These are phyloP conservation scores for Syngnathus scovelli DNA, from an alignment of 2,113 vertebrate genomes.

Conservation along the genomic window DNA sequence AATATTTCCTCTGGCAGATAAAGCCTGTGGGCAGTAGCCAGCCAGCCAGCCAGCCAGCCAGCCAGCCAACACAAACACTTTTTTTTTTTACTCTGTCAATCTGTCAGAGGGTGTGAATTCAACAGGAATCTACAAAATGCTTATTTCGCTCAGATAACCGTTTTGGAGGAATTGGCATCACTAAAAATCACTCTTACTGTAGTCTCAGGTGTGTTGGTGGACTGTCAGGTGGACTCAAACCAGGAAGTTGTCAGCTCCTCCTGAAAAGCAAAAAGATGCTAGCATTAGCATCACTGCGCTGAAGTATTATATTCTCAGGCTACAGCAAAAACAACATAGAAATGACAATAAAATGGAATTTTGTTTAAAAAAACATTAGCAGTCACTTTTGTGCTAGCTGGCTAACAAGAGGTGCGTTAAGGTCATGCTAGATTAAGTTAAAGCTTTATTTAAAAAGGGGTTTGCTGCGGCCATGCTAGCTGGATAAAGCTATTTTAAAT, in stretches of 20 bases:
- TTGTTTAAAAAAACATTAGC: neutral
- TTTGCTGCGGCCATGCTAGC: no score
- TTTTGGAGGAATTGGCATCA: no score
- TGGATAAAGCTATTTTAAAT: neutral
- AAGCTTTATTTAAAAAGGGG: no score
- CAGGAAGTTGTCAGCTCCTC: conserved; percentile 4
- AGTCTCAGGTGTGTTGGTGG: neutral
- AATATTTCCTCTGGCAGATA: conserved; percentile 56
- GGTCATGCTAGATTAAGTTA: neutral
- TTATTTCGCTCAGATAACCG: conserved; percentile 12
- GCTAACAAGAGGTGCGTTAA: neutral
- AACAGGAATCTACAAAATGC: conserved; percentile 14
- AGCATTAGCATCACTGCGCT: no score
- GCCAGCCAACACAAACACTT: conserved; percentile 49
- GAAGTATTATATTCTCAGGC: neutral
- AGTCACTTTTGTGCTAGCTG: neutral
- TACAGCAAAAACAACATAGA: neutral
- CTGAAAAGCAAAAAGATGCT: conserved; percentile 3
- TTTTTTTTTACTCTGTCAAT: conserved; percentile 38
- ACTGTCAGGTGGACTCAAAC: neutral
- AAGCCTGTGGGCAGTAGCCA: conserved; percentile 44
- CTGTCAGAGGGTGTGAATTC: conserved; percentile 42
- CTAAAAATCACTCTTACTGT: neutral
- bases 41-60: conserved; percentile 22
- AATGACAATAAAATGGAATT: conserved; percentile 4